phyloP scores from a whole-genome alignment of 2,113 vertebrate species.

The Epinephelus cyanopodus region DNA sequence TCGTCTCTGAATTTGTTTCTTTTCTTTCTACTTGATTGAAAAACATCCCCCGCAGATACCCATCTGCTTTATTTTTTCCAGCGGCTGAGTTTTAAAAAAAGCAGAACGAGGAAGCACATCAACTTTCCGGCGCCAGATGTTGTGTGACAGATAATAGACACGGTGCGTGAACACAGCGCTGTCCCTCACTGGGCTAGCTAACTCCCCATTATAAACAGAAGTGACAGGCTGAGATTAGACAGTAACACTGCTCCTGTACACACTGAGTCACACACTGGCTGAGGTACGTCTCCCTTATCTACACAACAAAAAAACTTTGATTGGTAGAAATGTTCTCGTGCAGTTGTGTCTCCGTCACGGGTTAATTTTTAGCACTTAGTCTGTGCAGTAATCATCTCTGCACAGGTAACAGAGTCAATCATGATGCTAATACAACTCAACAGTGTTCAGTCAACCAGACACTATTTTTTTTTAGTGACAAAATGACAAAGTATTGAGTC shows the following conservation, averaged over 20 bases:
- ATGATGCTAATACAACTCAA: slow-evolving; percentile 27
- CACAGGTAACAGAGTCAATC: background rate
- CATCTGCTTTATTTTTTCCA: slow-evolving; percentile 70
- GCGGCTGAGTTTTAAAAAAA: slow-evolving; percentile 73
- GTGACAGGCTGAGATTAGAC: slow-evolving; percentile 76
- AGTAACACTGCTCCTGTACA: slow-evolving; percentile 42
- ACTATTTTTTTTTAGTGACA: slow-evolving; percentile 22
- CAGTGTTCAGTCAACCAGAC: slow-evolving; percentile 21
- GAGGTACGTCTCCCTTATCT: background rate
- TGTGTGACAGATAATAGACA: slow-evolving; percentile 82
- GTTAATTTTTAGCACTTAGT: slow-evolving; percentile 12
- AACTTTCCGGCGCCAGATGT: slow-evolving; percentile 79
- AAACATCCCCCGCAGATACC: slow-evolving; percentile 60
- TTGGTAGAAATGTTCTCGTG: background rate
- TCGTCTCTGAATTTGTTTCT: slow-evolving; percentile 43
- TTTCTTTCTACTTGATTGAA: slow-evolving; percentile 66
- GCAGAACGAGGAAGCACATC: slow-evolving; percentile 68
- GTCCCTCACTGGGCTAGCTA: slow-evolving; percentile 57
- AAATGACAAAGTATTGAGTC: slow-evolving; percentile 21
- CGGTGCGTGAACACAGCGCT: slow-evolving; percentile 58
- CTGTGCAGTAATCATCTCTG: slow-evolving; percentile 15
- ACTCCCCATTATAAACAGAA: slow-evolving; percentile 72
- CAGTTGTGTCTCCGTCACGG: background rate
- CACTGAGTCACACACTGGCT: background rate
- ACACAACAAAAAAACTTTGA: background rate